Evolutionary conservation across 2,113 vertebrate genomes (phyloP), one percentile per base, ranked within the genome.

Genomic region (Zosterops lateralis): DNA sequence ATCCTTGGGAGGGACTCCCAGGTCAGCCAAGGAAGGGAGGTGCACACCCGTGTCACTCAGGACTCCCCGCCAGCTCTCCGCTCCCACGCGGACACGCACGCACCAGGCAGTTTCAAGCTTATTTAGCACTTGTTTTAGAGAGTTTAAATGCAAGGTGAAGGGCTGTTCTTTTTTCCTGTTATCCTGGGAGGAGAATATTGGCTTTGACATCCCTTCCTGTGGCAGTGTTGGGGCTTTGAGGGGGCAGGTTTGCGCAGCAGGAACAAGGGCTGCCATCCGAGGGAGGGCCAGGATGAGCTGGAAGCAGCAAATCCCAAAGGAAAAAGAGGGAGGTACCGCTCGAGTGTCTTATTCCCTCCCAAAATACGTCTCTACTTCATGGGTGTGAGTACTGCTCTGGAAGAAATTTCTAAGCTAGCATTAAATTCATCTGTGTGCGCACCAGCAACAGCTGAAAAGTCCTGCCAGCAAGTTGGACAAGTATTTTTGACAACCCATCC

Each of bases 1-100:
- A 64, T 81, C 48, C 75, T 45, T 9, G 3, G 68, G 68, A 80
- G 44, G 31, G n/a, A 64, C 75, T 76, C 0, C 47, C 72, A 56
- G 92, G 83, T 77, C 90, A 48, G 89, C 4, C 2, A 3, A 87
- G 85, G 95, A 95, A 96, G 90, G 87, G 93, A 95, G 85, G 82
- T 61, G 68, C 6, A 0, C 40, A 0, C 21, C 51, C 5, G 40
- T 83, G 72, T 95, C 94, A 77, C 42, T 44, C 85, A 60, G 19
- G 34, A 11, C 48, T 57, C 67, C 40, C 36, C 1, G 0, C 29
- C 72, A 42, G 58, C 54, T 73, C 51, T 32, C 60, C 0, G 4
- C 42, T 77, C 68, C 50, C 68, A 36, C 4, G 10, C 1, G 12
- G 71, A 62, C 18, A 8, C 2, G 0, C 90, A 45, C 0, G 0